Conservation (phyloP, 2,113 vertebrate species). For the Xerus inauris region DNA sequence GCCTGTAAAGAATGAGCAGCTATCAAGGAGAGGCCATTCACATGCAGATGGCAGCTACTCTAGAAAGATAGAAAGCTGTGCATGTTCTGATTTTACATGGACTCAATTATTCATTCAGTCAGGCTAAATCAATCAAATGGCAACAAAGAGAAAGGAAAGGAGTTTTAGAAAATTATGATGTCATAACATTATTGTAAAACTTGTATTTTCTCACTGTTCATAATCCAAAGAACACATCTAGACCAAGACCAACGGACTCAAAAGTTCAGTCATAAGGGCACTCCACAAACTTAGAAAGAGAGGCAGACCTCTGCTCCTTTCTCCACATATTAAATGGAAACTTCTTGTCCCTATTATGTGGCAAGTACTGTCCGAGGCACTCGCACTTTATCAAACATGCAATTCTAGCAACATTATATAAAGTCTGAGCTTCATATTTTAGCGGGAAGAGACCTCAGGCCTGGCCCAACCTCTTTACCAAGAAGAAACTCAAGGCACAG, state of each 20-base stretch:
- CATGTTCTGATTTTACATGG: neutral
- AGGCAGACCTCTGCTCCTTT: neutral
- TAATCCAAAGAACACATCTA: constrained; percentile 49
- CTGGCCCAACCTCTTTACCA: neutral
- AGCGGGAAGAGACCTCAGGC: neutral
- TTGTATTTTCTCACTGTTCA: constrained; percentile 25
- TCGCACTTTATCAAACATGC: neutral
- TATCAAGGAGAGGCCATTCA: neutral
- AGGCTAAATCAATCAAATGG: neutral
- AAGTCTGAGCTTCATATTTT: neutral
- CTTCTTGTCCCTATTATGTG: neutral
- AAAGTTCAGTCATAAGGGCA: neutral
- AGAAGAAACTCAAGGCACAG: constrained; percentile 1
- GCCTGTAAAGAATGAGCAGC: neutral
- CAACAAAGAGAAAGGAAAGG: constrained; percentile 56
- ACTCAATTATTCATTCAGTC: constrained; percentile 12
- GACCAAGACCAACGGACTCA: neutral
- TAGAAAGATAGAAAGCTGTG: neutral
- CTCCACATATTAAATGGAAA: neutral
- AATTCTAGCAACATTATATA: constrained; percentile 17
- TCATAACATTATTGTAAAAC: constrained; percentile 41
- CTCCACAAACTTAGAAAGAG: neutral
- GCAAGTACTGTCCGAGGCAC: neutral
- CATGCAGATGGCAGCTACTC: neutral
- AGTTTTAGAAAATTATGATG: constrained; percentile 46